phyloP scores from a whole-genome alignment of 2,888 invertebrate species.

The Agonopterix heracliana region DNA sequence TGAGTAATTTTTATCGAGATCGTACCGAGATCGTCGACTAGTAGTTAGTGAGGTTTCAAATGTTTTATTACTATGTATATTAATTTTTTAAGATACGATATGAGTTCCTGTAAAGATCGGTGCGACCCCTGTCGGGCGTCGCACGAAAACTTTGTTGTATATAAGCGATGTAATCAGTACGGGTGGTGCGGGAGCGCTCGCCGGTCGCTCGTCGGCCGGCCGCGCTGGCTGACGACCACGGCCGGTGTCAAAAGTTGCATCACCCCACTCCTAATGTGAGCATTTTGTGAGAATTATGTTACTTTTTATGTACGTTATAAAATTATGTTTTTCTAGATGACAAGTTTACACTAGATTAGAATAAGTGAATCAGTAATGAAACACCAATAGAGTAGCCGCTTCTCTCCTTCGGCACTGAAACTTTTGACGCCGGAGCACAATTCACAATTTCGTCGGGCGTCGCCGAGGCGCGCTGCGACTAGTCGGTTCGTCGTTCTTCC shows the following conservation, averaged over 20 bases:
- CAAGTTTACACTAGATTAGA: slow-evolving; percentile 75
- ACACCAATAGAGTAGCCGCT: slow-evolving; percentile 77
- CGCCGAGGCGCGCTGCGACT: slow-evolving; percentile 15
- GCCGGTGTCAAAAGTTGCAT: slow-evolving; percentile 54
- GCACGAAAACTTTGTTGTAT: slow-evolving; percentile 64
- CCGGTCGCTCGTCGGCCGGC: slow-evolving; percentile 7
- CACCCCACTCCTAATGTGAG: slow-evolving; percentile 70
- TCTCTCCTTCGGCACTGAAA: slow-evolving; percentile 69
- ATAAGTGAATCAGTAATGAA: slow-evolving; percentile 73
- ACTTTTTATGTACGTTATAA: slow-evolving; percentile 68
- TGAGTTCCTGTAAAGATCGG: slow-evolving; percentile 74
- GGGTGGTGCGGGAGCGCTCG: slow-evolving; percentile 26
- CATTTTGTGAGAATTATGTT: slow-evolving; percentile 74
- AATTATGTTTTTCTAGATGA: slow-evolving; percentile 66
- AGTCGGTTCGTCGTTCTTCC: slow-evolving; percentile 21
- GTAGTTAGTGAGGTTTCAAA: slow-evolving; percentile 76
- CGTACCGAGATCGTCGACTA: slow-evolving; percentile 71
- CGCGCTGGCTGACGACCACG: slow-evolving; percentile 14
- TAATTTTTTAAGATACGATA: slow-evolving; percentile 74
- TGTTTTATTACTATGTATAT: slow-evolving; percentile 74
- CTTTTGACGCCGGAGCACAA: slow-evolving; percentile 66
- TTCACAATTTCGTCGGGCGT: slow-evolving; percentile 15
- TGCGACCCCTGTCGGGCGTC: slow-evolving; percentile 48
- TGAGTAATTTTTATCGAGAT: slow-evolving; percentile 67
- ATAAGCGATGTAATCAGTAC: slow-evolving; percentile 58